Percentiles rank a stretch among this genome's conserved stretches.
These are phyloP conservation scores for Addax nasomaculatus DNA, from an alignment of 2,113 vertebrate genomes.

Conservation along the genomic window DNA sequence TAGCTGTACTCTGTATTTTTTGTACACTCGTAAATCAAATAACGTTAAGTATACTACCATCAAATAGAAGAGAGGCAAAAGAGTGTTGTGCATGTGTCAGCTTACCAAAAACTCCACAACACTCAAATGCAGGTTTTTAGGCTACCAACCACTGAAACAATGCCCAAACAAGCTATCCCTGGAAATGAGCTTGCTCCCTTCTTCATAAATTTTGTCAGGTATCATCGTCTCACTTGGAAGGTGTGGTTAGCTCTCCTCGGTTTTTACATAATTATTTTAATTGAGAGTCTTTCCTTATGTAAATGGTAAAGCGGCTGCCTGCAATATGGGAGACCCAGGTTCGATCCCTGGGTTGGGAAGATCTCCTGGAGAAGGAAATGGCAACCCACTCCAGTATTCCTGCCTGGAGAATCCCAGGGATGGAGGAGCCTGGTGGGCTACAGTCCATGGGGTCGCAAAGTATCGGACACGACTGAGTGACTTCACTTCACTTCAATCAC, in stretches of 20 bases:
- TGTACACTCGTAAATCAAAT: not conserved
- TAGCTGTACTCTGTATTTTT: not conserved
- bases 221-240: not conserved
- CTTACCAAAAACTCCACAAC: not conserved
- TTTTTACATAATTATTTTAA: conserved; percentile 10
- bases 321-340: too few species aligned
- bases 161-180: not conserved
- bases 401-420: too few species aligned
- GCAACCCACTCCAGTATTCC: too few species aligned
- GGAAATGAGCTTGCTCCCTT: not conserved
- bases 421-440: too few species aligned
- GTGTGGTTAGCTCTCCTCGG: not conserved
- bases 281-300: not conserved
- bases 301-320: not conserved
- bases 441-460: too few species aligned
- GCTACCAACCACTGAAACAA: not conserved
- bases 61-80: not conserved
- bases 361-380: too few species aligned
- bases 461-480: too few species aligned
- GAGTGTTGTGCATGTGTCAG: not conserved
- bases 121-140: not conserved
- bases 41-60: not conserved
- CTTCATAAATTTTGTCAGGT: not conserved
- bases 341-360: too few species aligned
- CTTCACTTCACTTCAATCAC: not conserved